These are phyloP conservation scores for Neoitamus cyanurus DNA, from an alignment of 2,888 invertebrate genomes.

Conservation along the genomic window DNA sequence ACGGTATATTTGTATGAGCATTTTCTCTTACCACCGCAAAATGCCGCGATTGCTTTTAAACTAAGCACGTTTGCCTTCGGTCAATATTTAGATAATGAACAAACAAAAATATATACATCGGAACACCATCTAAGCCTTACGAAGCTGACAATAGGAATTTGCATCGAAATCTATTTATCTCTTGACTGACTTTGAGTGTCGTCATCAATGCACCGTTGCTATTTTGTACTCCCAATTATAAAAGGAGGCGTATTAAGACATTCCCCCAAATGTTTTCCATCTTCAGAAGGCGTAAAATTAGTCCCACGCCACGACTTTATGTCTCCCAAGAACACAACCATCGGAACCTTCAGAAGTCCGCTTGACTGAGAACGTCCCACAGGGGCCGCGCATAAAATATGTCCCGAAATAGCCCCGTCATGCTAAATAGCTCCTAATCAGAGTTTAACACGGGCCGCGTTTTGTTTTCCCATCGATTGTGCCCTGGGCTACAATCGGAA, in stretches of 20 bases:
- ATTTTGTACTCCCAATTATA: background rate
- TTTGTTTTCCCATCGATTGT: conserved; percentile 43
- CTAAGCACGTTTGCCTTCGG: too few relatives aligned
- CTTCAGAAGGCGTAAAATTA: conserved; percentile 17
- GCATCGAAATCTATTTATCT: background rate
- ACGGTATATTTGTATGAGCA: too few relatives aligned
- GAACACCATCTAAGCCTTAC: background rate
- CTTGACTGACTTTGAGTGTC: background rate
- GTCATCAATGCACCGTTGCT: background rate
- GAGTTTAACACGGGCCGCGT: conserved; percentile 33
- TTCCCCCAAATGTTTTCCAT: background rate
- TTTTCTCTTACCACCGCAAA: too few relatives aligned
- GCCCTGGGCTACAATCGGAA: conserved; percentile 23
- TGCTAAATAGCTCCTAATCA: conserved; percentile 40
- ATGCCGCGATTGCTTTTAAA: too few relatives aligned
- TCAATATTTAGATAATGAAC: too few relatives aligned
- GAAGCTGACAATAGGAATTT: background rate
- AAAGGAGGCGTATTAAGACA: conserved; percentile 2
- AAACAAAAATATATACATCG: too few relatives aligned
- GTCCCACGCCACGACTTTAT: conserved; percentile 6
- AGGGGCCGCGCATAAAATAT: conserved; percentile 18
- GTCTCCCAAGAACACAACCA: background rate
- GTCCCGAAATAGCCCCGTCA: background rate
- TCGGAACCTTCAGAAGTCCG: conserved; percentile 11
- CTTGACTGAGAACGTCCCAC: background rate